Evolutionary conservation across 2,888 invertebrate genomes (phyloP), one percentile per base, ranked within the genome.

Genomic region (Eledone cirrhosa): DNA sequence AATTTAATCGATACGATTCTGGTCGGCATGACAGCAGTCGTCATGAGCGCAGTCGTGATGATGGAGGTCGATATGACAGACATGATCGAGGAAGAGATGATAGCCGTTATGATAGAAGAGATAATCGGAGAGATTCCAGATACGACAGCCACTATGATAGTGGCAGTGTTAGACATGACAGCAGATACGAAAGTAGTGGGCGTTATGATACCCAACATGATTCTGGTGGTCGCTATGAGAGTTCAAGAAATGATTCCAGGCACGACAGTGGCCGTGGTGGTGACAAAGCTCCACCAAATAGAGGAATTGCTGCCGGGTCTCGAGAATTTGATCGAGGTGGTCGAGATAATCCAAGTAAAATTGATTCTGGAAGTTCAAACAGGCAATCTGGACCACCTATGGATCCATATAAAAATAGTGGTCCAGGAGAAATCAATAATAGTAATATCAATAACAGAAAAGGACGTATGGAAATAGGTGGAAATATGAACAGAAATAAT

Each of bases 31-130:
- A 74, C 2, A 77, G 67, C 31, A 47, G 75, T 69, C 77, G 79
- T 16, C 27, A 48, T 33, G 81, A 79, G 19, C 72, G 69, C 53
- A 63, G 76, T 31, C 33, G 77, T 14, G 81, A 81, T 29, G 79
- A 80, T 48, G 81, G 79, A 24, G 77, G 82, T 69, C 75, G 77
- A 72, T 77, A 78, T n/a, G 82, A 82, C 16, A 75, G 80, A 33
- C 80, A 79, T 59, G 77, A 77, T 16, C 41, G 80, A 47, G 77
- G 80, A 22, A 77, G 80, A n/a, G 75, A 59, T 13, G 81, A 82
- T 24, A 76, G 83, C 24, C 63, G 63, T 48, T 48, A 79, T 31
- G 79, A 79, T 31, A 31, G 69, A 8, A 75, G 80, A 27, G 76
- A 79, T 13, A 47, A 78, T 48, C 79, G 79, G 59, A 75, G 78